Evolutionary conservation across 2,888 invertebrate species (phyloP).

Genomic region (Celastrina argiolus): DNA sequence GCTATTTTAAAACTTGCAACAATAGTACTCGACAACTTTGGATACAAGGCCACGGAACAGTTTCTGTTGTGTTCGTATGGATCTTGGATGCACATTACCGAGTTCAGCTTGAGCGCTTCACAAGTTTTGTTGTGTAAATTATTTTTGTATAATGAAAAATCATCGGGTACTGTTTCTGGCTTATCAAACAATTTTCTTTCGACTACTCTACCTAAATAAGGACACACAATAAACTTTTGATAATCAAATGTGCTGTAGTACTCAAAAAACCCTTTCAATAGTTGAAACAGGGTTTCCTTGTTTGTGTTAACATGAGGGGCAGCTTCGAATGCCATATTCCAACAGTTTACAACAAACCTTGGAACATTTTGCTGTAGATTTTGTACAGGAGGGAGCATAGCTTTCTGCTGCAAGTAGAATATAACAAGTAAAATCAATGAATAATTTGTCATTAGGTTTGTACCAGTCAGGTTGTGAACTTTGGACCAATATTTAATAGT

Average conservation of each 20-base stretch:
- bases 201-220: conserved; percentile 37
- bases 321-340: conserved; percentile 78
- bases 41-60: conserved; percentile 35
- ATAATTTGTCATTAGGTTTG: conserved; percentile 79
- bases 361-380: conserved; percentile 56
- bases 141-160: conserved; percentile 35
- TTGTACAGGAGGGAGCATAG: conserved; percentile 75
- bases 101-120: conserved; percentile 31
- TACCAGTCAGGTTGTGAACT: conserved; percentile 72
- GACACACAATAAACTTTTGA: conserved; percentile 36
- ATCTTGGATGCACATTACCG: conserved; percentile 40
- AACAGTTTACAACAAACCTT: conserved; percentile 60
- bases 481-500: conserved; percentile 88
- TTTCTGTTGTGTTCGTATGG: conserved; percentile 41
- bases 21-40: conserved; percentile 31
- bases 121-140: conserved; percentile 29
- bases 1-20: conserved; percentile 29
- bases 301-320: conserved; percentile 24
- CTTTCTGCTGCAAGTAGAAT: conserved; percentile 82
- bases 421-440: conserved; percentile 81
- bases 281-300: conserved; percentile 35
- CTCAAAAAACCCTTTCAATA: conserved; percentile 45
- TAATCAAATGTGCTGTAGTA: conserved; percentile 42
- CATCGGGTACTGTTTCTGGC: conserved; percentile 30
- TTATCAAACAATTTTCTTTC: conserved; percentile 31